These are phyloP conservation scores for Novumbra hubbsi DNA, from an alignment of 2,797 vertebrate species.

Conservation along the genomic window DNA sequence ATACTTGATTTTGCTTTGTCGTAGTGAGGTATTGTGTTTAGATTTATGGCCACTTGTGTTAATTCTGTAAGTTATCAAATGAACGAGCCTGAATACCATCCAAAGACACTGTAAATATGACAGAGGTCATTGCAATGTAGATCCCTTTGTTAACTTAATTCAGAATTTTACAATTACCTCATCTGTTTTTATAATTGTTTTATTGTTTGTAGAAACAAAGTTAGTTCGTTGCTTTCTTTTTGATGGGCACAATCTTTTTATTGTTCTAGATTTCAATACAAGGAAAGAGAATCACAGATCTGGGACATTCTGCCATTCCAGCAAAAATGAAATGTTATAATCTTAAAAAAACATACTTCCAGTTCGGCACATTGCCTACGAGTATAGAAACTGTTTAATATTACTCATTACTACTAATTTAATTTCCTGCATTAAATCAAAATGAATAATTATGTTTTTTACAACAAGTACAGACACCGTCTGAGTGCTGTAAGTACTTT, in stretches of 20 bases:
- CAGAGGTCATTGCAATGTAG: not conserved
- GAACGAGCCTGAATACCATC: too few relatives aligned
- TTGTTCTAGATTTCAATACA: slow-evolving; percentile 41
- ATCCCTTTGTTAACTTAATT: not conserved
- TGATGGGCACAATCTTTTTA: slow-evolving; percentile 10
- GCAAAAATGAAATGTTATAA: slow-evolving; percentile 16
- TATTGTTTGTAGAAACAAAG: slow-evolving; percentile 4
- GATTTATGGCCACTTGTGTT: too few relatives aligned
- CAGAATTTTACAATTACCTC: not conserved
- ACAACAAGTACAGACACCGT: not conserved
- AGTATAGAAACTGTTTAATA: not conserved
- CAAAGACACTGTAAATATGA: not conserved
- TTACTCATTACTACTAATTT: not conserved
- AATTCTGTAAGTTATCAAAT: not conserved
- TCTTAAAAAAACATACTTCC: not conserved
- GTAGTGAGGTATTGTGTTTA: too few relatives aligned
- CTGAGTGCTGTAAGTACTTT: not conserved
- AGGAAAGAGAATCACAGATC: slow-evolving; percentile 34
- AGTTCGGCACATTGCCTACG: not conserved
- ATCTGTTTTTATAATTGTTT: slow-evolving; percentile 4
- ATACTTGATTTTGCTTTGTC: too few relatives aligned
- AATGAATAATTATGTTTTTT: not conserved
- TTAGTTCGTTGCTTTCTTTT: slow-evolving; percentile 13
- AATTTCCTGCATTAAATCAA: not conserved
- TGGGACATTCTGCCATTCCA: slow-evolving; percentile 14